Base-by-base conservation (phyloP, 1,140 invertebrate genomes). In the Gerris buenoi region DNA sequence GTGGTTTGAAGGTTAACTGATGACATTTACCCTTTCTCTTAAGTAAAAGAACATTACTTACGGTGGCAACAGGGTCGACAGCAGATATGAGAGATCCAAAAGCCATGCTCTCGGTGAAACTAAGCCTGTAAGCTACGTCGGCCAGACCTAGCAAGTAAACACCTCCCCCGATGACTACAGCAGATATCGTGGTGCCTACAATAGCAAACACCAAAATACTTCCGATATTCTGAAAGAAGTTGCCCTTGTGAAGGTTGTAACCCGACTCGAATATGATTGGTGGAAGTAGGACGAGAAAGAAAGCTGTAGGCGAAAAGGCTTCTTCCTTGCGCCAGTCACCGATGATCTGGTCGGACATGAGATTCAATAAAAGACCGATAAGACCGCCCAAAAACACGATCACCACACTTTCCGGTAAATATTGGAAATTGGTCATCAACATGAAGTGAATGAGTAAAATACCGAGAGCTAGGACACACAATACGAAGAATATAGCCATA, bases 221-320 rank as follows among this genome's bases (percentile, higher is more conserved):
- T 26, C 93, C 95, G 76, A 98, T 95, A 75, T 97, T 98, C 80
- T 97, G 94, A 77, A 98, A 98, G 75, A 98, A 99, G 75, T 98
- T 98, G 64, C 95, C 95, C 78, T 98, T 98, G 74, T 98, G 95
- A 62, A 98, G 82, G 84, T 98, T 98, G 75, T 98, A 98, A 2
- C 96, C 96, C 2, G 94, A 97, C 79, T 99, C 96, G 83, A 98
- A 98, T 71, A 99, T 98, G 60, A 98, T 99, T 0, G 96, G 96
- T 3, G 96, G 96, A n/a, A 99, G 76, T 0, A 98, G 81, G 0
- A 98, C 90, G 60, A 98, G 81, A 73, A 99, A 99, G 76, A 99
- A 99, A 13, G 94, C 91, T 62, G 94, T 98, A 0, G 95, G 95
- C 15, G 93, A 94, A 74, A 98, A 96, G 0, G 94, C 91, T 80